Evolutionary conservation across 1,140 invertebrate species (phyloP).

Genomic region (Mycetomoellerius zeteki): DNA sequence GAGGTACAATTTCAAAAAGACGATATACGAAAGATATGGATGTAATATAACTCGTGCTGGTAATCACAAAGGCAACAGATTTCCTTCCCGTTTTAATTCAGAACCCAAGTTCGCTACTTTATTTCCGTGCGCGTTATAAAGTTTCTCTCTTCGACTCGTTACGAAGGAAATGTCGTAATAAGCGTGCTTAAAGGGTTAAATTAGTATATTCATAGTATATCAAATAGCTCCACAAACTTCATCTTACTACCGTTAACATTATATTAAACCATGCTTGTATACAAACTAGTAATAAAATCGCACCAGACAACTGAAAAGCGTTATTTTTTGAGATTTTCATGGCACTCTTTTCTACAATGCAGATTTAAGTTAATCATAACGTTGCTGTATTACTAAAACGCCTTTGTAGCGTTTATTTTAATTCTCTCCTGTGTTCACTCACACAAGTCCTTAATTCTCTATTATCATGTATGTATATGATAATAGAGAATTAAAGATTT

Average conservation of each 20-base stretch:
- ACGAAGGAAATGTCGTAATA: conserved; percentile 38
- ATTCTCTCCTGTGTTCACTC: background rate
- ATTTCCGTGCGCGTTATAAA: conserved; percentile 44
- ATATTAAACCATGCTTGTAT: conserved; percentile 18
- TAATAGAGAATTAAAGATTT: background rate
- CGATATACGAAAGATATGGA: background rate
- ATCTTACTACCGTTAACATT: conserved; percentile 11
- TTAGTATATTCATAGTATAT: conserved; percentile 7
- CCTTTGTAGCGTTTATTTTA: background rate
- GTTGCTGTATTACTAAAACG: background rate
- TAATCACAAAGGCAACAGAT: conserved; percentile 28
- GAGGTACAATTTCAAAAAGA: background rate
- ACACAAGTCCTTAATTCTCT: background rate
- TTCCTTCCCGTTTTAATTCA: background rate
- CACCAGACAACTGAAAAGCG: background rate
- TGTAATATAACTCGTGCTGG: background rate
- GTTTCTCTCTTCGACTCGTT: conserved; percentile 13
- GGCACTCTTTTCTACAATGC: background rate
- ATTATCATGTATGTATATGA: background rate
- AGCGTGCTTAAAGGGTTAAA: conserved; percentile 37
- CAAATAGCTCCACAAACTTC: conserved; percentile 33
- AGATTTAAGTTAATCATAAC: conserved; percentile 30
- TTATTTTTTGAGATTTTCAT: background rate
- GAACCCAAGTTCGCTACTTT: conserved; percentile 14
- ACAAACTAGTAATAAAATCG: background rate